Evolutionary conservation across 2,888 invertebrate species (phyloP).

Genomic region (Hylaea fasciaria): DNA sequence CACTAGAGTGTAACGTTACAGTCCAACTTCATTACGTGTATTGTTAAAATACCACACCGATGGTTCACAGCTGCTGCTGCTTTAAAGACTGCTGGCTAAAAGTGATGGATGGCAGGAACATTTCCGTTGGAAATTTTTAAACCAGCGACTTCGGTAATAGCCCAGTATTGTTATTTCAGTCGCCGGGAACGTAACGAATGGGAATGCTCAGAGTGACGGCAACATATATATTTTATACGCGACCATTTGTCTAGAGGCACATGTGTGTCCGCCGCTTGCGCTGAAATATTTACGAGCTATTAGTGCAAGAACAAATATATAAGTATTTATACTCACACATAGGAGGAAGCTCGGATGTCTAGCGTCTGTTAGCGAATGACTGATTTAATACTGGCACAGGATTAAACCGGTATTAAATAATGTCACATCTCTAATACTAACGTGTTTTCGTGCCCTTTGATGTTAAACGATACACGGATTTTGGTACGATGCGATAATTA

Average conservation of each 20-base stretch:
- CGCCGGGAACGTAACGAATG: constrained; percentile 76
- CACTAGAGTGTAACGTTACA: constrained; percentile 46
- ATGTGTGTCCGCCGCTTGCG: constrained; percentile 68
- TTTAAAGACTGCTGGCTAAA: constrained; percentile 64
- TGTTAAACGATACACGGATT: constrained; percentile 41
- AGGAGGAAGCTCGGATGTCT: constrained; percentile 57
- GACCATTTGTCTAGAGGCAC: constrained; percentile 76
- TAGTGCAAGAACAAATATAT: constrained; percentile 71
- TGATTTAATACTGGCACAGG: constrained; percentile 71
- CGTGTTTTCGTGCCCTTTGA: constrained; percentile 59
- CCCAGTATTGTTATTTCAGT: constrained; percentile 80
- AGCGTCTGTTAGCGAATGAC: constrained; percentile 67
- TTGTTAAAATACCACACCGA: constrained; percentile 50
- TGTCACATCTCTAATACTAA: constrained; percentile 53
- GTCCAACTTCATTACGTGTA: constrained; percentile 52
- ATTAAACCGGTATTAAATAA: constrained; percentile 65
- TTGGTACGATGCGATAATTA: constrained; percentile 34
- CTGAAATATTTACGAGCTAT: constrained; percentile 84
- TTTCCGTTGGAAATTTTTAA: constrained; percentile 71
- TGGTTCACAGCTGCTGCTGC: constrained; percentile 60
- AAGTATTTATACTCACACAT: constrained; percentile 46
- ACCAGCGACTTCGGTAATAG: constrained; percentile 56
- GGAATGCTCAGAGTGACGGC: constrained; percentile 75
- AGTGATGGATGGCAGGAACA: constrained; percentile 68
- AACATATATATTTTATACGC: constrained; percentile 74